Conservation (phyloP, 2,888 invertebrate species). For the Microplitis manilae region DNA sequence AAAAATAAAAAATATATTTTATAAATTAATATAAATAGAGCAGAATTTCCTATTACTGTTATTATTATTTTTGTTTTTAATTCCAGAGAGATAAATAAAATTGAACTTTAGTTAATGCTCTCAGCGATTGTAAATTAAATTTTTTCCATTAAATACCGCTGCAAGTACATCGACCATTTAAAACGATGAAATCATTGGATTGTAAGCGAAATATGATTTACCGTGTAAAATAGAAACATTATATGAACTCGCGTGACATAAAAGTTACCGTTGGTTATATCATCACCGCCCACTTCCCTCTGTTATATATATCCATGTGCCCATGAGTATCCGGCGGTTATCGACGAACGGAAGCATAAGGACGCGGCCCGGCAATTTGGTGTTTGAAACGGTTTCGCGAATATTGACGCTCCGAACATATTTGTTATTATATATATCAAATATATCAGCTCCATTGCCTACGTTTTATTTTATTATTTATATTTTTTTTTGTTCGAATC, state of each 20-base stretch:
- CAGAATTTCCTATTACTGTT: no score
- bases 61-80: no score
- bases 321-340: conserved; percentile 40
- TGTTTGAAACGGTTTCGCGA: conserved; percentile 24
- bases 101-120: background rate
- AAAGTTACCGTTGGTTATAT: conserved; percentile 27
- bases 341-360: conserved; percentile 31
- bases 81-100: no score
- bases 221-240: conserved; percentile 16
- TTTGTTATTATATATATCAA: background rate
- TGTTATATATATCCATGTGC: conserved; percentile 17
- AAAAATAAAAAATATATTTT: background rate
- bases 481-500: background rate
- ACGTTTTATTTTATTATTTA: conserved; percentile 7
- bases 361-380: conserved; percentile 36
- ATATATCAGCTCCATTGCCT: conserved; percentile 35
- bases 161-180: background rate
- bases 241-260: conserved; percentile 33
- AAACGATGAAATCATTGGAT: background rate
- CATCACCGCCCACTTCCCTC: conserved; percentile 33
- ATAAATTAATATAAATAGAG: background rate
- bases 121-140: background rate
- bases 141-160: background rate
- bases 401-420: conserved; percentile 32
- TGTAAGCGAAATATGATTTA: background rate